These are phyloP conservation scores for Pyxicephalus adspersus DNA, from an alignment of 2,113 vertebrate genomes.

Conservation along the genomic window DNA sequence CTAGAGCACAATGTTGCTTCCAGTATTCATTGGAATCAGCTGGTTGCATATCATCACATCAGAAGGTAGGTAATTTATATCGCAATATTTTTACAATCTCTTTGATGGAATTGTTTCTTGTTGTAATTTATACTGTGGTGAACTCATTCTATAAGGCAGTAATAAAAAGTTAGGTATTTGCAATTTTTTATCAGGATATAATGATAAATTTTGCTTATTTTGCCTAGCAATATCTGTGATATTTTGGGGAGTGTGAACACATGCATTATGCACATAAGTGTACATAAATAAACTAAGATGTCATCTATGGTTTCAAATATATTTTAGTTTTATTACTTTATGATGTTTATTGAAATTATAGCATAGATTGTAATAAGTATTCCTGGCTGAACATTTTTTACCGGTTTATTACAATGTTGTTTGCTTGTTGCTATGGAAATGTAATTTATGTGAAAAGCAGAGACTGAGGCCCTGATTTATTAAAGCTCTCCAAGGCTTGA, in stretches of 20 bases:
- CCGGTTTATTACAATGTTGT: neutral
- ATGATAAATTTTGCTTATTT: too few relatives aligned
- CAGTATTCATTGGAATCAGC: slow-evolving; percentile 65
- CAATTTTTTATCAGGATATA: too few relatives aligned
- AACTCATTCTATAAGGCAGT: neutral
- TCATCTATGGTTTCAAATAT: too few relatives aligned
- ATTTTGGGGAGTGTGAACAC: too few relatives aligned
- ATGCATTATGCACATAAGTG: too few relatives aligned
- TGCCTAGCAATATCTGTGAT: too few relatives aligned
- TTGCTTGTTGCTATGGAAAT: neutral
- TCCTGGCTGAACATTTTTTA: neutral
- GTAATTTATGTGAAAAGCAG: neutral
- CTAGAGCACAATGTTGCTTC: slow-evolving; percentile 64
- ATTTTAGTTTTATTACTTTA: too few relatives aligned
- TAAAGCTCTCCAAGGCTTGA: too few relatives aligned
- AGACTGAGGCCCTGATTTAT: neutral
- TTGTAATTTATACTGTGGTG: neutral
- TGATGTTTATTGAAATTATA: too few relatives aligned
- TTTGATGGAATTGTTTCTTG: too few relatives aligned
- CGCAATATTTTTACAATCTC: slow-evolving; percentile 12
- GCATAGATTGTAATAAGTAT: neutral
- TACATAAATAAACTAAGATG: too few relatives aligned
- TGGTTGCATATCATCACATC: slow-evolving; percentile 60
- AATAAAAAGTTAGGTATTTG: too few relatives aligned
- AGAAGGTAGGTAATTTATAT: slow-evolving; percentile 79